Evolutionary conservation across 2,113 vertebrate genomes (phyloP).

Genomic region (Orycteropus afer): DNA sequence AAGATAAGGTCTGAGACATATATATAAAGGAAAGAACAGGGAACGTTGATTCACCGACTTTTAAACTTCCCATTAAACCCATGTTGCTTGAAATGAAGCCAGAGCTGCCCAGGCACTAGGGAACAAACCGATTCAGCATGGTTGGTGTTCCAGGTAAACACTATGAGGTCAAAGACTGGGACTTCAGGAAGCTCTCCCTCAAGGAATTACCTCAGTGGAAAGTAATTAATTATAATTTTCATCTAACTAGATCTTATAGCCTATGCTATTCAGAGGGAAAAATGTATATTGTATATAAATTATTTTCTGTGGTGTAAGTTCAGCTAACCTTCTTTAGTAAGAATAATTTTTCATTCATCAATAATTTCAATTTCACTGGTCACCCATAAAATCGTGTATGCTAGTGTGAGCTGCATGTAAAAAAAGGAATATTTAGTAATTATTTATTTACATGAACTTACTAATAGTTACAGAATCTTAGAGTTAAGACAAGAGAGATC

Average conservation of each 20-base stretch:
- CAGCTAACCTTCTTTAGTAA: background rate
- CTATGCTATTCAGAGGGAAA: constrained; percentile 5
- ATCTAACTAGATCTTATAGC: background rate
- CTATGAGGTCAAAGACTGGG: background rate
- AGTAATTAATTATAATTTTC: constrained; percentile 44
- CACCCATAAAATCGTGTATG: background rate
- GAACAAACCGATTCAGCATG: background rate
- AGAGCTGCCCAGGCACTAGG: constrained; percentile 2
- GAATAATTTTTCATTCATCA: background rate
- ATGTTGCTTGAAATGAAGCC: background rate
- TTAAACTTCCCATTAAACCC: constrained; percentile 23
- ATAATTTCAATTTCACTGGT: background rate
- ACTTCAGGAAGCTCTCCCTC: constrained; percentile 1
- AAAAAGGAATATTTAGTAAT: background rate
- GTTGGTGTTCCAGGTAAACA: constrained; percentile 24
- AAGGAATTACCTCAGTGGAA: constrained; percentile 42
- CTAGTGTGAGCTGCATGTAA: background rate
- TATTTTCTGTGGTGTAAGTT: background rate
- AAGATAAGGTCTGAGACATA: background rate
- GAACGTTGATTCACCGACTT: background rate
- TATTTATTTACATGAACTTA: background rate
- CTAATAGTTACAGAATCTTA: background rate
- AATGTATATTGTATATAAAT: background rate
- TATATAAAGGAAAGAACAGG: background rate
- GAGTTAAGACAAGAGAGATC: background rate